Conservation (phyloP, 2,113 vertebrate genomes). For the Arenaria interpres region DNA sequence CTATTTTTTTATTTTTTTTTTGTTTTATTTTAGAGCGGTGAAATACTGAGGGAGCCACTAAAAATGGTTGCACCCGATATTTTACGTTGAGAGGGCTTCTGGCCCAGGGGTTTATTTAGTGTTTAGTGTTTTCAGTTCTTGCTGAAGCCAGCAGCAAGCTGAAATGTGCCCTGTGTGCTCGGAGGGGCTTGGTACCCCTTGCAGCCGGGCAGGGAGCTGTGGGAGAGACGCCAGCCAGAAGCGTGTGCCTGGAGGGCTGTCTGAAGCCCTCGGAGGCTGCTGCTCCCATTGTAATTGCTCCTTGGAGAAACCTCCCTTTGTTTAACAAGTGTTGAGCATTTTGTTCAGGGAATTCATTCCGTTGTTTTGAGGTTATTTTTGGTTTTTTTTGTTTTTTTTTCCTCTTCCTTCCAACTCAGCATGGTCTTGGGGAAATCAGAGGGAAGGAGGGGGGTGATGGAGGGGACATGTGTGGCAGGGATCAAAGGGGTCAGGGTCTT, state of each 20-base stretch:
- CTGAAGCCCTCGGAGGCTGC: neutral
- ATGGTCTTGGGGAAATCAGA: neutral
- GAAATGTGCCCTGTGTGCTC: fast-evolving
- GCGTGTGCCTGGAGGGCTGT: neutral
- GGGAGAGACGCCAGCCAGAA: neutral
- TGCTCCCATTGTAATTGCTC: neutral
- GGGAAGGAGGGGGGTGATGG: neutral
- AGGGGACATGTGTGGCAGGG: neutral
- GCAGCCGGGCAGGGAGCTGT: neutral
- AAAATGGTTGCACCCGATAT: neutral
- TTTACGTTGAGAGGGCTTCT: neutral
- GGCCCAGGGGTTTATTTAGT: neutral
- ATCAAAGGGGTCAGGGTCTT: neutral
- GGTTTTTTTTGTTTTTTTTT: neutral
- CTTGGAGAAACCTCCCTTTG: neutral
- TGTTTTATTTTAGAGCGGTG: too few relatives aligned
- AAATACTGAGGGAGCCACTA: neutral
- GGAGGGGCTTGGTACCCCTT: neutral
- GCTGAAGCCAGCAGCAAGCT: neutral
- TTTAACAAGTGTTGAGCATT: neutral
- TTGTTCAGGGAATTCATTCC: neutral
- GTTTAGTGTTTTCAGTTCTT: neutral
- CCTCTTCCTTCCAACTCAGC: neutral
- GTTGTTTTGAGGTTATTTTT: neutral
- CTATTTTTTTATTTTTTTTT: too few relatives aligned